Percentiles rank a stretch among this genome's conserved stretches.
These are phyloP conservation scores for Drosophila pruinosa DNA, from an alignment of 1,140 invertebrate genomes.

Conservation along the genomic window DNA sequence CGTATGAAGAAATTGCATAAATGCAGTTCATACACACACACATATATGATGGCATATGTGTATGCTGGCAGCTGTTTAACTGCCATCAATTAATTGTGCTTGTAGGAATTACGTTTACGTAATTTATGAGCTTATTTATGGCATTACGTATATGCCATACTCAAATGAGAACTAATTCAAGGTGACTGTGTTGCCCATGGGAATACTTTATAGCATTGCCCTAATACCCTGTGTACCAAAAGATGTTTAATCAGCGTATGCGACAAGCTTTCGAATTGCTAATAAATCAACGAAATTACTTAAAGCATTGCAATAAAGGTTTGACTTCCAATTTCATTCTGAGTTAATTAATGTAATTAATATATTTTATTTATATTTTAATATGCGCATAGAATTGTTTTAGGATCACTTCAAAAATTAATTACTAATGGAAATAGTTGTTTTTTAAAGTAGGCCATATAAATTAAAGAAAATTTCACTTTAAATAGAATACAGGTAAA, in stretches of 20 bases:
- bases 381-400: too few relatives aligned
- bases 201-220: not conserved
- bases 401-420: too few relatives aligned
- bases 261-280: not conserved
- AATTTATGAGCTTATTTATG: constrained; percentile 41
- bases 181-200: not conserved
- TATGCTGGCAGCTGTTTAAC: constrained; percentile 17
- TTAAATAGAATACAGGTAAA: too few relatives aligned
- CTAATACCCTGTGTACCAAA: not conserved
- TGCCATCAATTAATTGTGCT: constrained; percentile 53
- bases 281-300: not conserved
- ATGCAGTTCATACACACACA: constrained; percentile 4
- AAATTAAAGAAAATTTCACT: too few relatives aligned
- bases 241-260: not conserved
- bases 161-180: not conserved
- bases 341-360: not conserved
- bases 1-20: constrained; percentile 26
- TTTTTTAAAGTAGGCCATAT: too few relatives aligned
- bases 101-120: constrained; percentile 57
- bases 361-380: too few relatives aligned
- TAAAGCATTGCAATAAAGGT: not conserved
- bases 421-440: too few relatives aligned
- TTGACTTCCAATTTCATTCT: not conserved
- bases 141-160: constrained; percentile 28
- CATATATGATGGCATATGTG: constrained; percentile 10